These are phyloP conservation scores for Ostrea edulis DNA, from an alignment of 1,140 invertebrate genomes.

Conservation along the genomic window DNA sequence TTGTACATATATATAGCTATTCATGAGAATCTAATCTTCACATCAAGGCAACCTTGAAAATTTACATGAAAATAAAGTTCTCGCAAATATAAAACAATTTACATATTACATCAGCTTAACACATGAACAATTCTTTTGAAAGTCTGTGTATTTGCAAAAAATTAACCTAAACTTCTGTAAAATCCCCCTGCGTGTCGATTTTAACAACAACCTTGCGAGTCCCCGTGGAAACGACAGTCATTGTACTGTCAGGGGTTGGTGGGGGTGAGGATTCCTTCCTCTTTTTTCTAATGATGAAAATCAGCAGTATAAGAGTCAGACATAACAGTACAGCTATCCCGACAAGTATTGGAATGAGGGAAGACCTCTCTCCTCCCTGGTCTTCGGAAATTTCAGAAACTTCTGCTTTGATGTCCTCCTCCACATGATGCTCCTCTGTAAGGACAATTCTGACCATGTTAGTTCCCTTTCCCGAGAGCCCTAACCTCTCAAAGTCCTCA, in stretches of 20 bases:
- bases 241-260: constrained; percentile 68
- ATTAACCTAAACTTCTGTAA: constrained; percentile 2
- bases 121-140: too few species aligned
- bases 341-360: constrained; percentile 68
- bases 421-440: constrained; percentile 50
- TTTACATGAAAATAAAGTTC: too few species aligned
- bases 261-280: constrained; percentile 70
- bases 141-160: too few species aligned
- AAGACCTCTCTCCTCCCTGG: constrained; percentile 52
- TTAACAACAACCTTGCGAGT: constrained; percentile 51
- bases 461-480: constrained; percentile 73
- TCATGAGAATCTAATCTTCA: too few species aligned
- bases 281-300: constrained; percentile 65
- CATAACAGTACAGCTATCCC: constrained; percentile 65
- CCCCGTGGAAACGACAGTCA: constrained; percentile 68
- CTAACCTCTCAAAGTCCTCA: constrained; percentile 64
- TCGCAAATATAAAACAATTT: too few species aligned
- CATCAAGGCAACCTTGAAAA: too few species aligned
- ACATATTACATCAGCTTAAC: too few species aligned
- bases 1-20: too few species aligned
- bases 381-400: constrained; percentile 60
- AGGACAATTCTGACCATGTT: constrained; percentile 75
- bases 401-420: constrained; percentile 53
- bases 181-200: constrained; percentile 9
- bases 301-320: constrained; percentile 64